Evolutionary conservation across 2,797 vertebrate genomes (phyloP), one percentile per base, ranked within the genome.

Genomic region (Clarias laeviceps): DNA sequence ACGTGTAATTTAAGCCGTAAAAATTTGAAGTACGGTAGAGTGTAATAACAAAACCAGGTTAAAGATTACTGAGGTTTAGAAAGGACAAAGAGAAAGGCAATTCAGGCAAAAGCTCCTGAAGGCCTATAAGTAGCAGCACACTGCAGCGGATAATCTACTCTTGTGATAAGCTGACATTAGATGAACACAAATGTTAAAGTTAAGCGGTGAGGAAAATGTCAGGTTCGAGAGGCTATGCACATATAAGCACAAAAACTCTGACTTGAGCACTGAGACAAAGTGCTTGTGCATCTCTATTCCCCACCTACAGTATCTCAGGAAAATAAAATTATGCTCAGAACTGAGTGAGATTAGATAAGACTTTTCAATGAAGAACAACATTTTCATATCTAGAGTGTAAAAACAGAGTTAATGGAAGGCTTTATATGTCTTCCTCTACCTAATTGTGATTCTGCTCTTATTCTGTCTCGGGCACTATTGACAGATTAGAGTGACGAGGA

Each of bases 381-480:
- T 62, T 79, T 84, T 80, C 82, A 66, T 76, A 84, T 81, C 27
- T 59, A 34, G 50, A 24, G 82, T 65, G 62, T 84, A 87, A 89
- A 89, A 84, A 69, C 68, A 66, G 34, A 66, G 59, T 57, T 87
- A 82, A 88, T 86, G 78, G 68, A 59, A 74, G 69, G 61, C 54
- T 64, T 84, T 82, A 74, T 62, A 59, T 82, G 65, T 65, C 62
- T 84, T 27, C 12, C 50, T 82, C 69, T 73, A 84, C 80, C 86
- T 86, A 65, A 84, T 88, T 88, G 68, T 54, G 57, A 88, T 90
- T 88, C 76, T 15, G 64, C 62, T 57, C 59, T 65, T 84, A 74
- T 82, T 82, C 85, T 70, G 57, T 81, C 59, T 66, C 78, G 80
- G 82, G 79, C 70, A 64, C 87, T 84, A 80, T 78, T 86, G 83